Evolutionary conservation across 2,113 vertebrate species (phyloP).

Genomic region (Pelodiscus sinensis): DNA sequence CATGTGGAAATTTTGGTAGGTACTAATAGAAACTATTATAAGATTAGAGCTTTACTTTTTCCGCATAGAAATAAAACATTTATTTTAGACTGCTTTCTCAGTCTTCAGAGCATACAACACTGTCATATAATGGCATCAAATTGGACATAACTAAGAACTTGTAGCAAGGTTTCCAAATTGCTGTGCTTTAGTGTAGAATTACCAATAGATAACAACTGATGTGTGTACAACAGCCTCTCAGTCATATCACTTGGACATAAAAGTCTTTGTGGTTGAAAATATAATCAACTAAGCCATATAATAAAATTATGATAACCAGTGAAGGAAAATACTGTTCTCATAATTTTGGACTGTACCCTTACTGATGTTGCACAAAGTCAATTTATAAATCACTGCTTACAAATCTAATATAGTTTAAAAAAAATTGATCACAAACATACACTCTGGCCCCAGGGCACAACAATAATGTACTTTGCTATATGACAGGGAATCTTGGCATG

Average conservation of each 20-base stretch:
- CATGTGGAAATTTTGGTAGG: background rate
- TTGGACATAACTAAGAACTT: background rate
- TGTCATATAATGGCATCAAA: background rate
- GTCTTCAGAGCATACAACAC: background rate
- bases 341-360: background rate
- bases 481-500: background rate
- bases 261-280: slow-evolving; percentile 5
- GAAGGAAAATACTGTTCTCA: background rate
- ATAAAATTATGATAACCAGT: background rate
- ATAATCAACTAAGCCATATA: background rate
- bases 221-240: background rate
- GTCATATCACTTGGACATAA: background rate
- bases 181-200: background rate
- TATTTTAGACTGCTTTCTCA: background rate
- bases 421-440: background rate
- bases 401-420: background rate
- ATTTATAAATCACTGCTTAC: background rate
- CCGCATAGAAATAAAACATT: background rate
- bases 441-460: background rate
- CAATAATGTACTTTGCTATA: background rate
- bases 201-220: slow-evolving; percentile 6
- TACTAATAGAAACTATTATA: background rate
- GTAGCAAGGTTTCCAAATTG: slow-evolving; percentile 13
- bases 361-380: background rate
- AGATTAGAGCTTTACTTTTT: background rate